Conservation (phyloP, 2,113 vertebrate genomes). For the Rhegmatorhina hoffmannsi region DNA sequence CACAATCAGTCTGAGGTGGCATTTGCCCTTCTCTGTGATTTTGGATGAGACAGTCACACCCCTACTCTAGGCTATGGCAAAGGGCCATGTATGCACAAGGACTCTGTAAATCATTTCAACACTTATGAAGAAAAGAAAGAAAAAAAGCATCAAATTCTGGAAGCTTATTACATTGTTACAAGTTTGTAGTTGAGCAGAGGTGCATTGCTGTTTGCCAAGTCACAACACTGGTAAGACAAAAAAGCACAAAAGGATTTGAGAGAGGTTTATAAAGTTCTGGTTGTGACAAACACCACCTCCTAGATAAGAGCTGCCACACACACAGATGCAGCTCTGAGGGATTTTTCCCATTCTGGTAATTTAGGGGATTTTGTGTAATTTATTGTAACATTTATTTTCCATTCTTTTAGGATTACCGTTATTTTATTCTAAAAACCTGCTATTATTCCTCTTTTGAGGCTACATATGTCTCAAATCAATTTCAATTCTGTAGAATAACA, state of each 20-base stretch:
- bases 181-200: neutral
- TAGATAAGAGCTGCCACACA: neutral
- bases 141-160: accelerated
- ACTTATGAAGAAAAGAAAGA: neutral
- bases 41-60: neutral
- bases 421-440: neutral
- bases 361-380: neutral
- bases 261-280: neutral
- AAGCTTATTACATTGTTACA: neutral
- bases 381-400: neutral
- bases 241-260: neutral
- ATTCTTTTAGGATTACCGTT: neutral
- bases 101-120: neutral
- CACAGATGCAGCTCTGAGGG: neutral
- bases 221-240: neutral
- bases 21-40: neutral
- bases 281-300: neutral
- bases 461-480: neutral
- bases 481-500: neutral
- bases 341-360: neutral
- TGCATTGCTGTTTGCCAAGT: neutral
- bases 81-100: accelerated
- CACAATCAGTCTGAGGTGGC: neutral
- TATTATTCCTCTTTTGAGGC: neutral
- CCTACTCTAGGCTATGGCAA: accelerated